Base-by-base conservation (phyloP, 1,140 invertebrate genomes). In the Pristionchus pacificus region DNA sequence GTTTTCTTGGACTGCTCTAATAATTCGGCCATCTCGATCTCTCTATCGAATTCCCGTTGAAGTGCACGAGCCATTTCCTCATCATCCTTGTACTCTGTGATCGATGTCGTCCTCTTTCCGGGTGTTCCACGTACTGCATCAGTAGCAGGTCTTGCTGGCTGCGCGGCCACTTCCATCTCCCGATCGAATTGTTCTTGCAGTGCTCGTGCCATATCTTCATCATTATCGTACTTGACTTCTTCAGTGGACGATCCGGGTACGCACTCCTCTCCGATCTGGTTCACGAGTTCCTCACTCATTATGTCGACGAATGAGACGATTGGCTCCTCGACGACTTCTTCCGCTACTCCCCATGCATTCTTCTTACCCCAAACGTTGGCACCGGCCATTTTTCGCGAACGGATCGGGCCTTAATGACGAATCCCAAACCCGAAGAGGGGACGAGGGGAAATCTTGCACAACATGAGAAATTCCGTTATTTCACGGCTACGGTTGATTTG, bases 181-280 rank as follows among this genome's bases (percentile, higher is more conserved):
- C 82, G 72, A 60, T 82, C 80, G 32, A 77, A 82, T 67, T 84
- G 68, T 2, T 78, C 70, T 60, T 82, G 80, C n/a, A 82, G 68
- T 60, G 80, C 71, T 27, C 58, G 10, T 2, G 80, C 80, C 2
- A 82, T 25, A 57, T 70, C 65, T 25, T 71, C 78, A 58, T 70
- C 68, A 28, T 65, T 78, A 33, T n/a, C n/a, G n/a, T n/a, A n/a
- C n/a, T n/a, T n/a, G n/a, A 70, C 82, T 27, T 38, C 55, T 28
- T 76, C 66, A 10, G 55, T 59, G 19, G 63, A n/a, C 14, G 24
- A 32, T 30, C 63, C 28, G 30, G 33, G 33, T 14, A 15, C 27
- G 25, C 30, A 79, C 66, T 38, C 30, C 79, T 69, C 82, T 25
- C 74, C 74, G 6, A 80, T 31, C n/a, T 80, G 49, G 15, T 75